Conservation (phyloP, 92 coral and sea anemone species). For the Metridium senile region DNA sequence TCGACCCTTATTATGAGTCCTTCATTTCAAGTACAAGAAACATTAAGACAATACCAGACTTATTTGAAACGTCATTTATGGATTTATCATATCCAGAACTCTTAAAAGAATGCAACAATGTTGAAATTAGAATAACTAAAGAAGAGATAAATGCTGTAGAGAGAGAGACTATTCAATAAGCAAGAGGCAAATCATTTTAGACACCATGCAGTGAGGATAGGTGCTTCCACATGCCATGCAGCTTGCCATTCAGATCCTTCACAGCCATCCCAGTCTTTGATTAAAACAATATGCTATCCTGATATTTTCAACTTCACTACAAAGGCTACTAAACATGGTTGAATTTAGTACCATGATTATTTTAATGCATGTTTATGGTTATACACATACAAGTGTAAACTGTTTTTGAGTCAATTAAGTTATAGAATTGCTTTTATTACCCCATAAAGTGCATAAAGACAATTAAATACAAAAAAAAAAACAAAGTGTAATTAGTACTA, state of each 20-base stretch:
- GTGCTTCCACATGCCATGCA: slow-evolving; percentile 24
- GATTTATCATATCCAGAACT: slow-evolving; percentile 27
- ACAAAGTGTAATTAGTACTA: no score
- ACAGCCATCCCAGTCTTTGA: slow-evolving; percentile 29
- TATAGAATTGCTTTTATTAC: no score
- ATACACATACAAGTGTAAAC: no score
- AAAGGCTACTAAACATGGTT: slow-evolving; percentile 30
- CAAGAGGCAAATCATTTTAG: slow-evolving; percentile 48
- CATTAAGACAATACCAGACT: slow-evolving; percentile 3
- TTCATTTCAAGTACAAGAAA: slow-evolving; percentile 14
- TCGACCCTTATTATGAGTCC: slow-evolving; percentile 3
- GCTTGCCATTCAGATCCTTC: slow-evolving; percentile 21
- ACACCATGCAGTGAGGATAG: slow-evolving; percentile 54
- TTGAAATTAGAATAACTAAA: slow-evolving; percentile 27
- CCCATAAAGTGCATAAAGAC: no score
- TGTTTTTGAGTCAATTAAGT: no score
- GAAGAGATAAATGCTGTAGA: no score
- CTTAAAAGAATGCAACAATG: slow-evolving; percentile 31
- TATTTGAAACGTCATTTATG: slow-evolving; percentile 17
- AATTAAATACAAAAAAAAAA: no score
- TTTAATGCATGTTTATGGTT: no score
- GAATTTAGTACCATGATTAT: no score
- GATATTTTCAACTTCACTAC: slow-evolving; percentile 18
- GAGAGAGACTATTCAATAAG: slow-evolving; percentile 33
- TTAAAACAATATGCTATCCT: slow-evolving; percentile 39